Conservation (phyloP, 2,888 invertebrate species). For the Ectropis crepuscularia region DNA sequence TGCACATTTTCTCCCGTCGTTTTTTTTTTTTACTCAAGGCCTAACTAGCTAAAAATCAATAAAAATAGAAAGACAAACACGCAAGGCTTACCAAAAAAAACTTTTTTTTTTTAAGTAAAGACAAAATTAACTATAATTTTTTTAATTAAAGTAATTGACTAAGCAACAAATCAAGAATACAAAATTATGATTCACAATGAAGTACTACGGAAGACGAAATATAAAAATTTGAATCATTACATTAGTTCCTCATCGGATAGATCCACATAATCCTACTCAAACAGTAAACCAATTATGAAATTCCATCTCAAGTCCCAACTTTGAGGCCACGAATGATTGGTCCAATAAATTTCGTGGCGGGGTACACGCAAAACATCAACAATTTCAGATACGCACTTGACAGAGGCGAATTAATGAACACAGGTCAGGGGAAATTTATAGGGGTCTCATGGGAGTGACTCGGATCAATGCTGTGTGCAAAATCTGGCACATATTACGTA, state of each 20-base stretch:
- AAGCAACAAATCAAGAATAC: too few species aligned
- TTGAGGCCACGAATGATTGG: conserved; percentile 67
- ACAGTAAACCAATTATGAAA: conserved; percentile 55
- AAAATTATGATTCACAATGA: too few species aligned
- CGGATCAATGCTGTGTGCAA: conserved; percentile 50
- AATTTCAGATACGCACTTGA: conserved; percentile 76
- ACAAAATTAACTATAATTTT: too few species aligned
- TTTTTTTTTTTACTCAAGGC: too few species aligned
- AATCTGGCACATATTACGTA: conserved; percentile 34
- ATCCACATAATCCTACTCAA: conserved; percentile 25
- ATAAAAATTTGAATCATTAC: not conserved
- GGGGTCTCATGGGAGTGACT: conserved; percentile 59
- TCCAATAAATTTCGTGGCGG: conserved; percentile 68
- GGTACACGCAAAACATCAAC: conserved; percentile 79
- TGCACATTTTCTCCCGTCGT: too few species aligned
- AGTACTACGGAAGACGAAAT: not conserved
- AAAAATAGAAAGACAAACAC: too few species aligned
- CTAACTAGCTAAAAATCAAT: too few species aligned
- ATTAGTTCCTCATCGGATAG: not conserved
- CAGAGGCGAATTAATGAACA: conserved; percentile 78
- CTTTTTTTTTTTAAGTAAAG: not conserved
- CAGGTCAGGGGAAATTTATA: conserved; percentile 74
- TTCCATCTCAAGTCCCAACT: conserved; percentile 62
- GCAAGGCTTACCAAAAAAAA: too few species aligned
- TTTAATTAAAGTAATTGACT: too few species aligned